Conservation (phyloP, 2,888 invertebrate genomes). For the Metacarcinus magister region DNA sequence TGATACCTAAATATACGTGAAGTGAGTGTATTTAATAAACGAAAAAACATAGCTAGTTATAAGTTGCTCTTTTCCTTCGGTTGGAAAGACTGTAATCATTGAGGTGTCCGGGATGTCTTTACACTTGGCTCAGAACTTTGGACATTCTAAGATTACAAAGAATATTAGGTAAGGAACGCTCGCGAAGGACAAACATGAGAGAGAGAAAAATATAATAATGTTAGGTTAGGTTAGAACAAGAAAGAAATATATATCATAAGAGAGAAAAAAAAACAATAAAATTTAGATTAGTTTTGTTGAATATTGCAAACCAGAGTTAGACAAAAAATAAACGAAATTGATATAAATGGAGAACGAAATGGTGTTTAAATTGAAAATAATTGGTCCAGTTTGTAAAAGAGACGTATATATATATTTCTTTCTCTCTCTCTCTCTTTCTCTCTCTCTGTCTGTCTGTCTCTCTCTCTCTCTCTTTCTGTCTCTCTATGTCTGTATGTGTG, state of each 20-base stretch:
- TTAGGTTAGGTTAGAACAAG: neutral
- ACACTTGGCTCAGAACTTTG: neutral
- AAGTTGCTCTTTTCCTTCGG: neutral
- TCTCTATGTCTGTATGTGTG: neutral
- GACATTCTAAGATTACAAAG: neutral
- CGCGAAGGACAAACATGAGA: neutral
- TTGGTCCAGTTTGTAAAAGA: no score
- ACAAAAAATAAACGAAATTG: no score
- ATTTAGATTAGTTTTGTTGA: no score
- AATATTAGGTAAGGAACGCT: neutral
- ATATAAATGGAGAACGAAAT: no score
- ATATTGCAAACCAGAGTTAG: no score
- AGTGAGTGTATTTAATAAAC: neutral
- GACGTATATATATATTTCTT: neutral
- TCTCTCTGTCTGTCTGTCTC: slow-evolving; percentile 26
- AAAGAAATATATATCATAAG: neutral
- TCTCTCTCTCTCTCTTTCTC: slow-evolving; percentile 5
- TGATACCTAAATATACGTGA: no score
- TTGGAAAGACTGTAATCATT: neutral
- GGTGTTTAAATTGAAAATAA: no score
- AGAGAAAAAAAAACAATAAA: neutral
- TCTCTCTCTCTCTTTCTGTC: neutral
- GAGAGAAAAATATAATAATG: neutral
- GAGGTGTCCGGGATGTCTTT: neutral
- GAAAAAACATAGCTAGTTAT: neutral